phyloP scores from a whole-genome alignment of 2,113 vertebrate species.

The Toxotes jaculatrix region DNA sequence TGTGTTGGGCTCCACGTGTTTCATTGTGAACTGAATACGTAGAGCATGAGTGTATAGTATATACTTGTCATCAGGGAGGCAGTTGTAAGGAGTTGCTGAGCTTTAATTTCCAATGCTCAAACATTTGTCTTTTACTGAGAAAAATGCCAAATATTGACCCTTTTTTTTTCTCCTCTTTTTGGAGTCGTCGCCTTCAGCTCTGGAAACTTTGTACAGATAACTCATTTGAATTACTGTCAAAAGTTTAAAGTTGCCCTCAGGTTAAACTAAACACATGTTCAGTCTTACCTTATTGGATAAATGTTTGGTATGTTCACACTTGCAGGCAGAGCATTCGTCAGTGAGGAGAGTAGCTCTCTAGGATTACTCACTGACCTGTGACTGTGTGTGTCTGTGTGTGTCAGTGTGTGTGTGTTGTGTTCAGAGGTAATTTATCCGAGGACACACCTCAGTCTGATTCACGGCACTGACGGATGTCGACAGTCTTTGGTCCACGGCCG shows the following conservation, averaged over 20 bases:
- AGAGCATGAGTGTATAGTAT: not conserved
- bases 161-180: no score
- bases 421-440: slow-evolving; percentile 9
- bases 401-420: slow-evolving; percentile 7
- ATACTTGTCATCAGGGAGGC: not conserved
- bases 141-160: no score
- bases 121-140: not conserved
- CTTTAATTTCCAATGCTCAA: not conserved
- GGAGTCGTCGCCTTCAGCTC: no score
- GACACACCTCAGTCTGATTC: slow-evolving; percentile 32
- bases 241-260: not conserved
- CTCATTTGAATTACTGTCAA: not conserved
- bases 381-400: not conserved
- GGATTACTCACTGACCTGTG: slow-evolving; percentile 5
- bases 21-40: not conserved
- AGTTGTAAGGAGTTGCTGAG: no score
- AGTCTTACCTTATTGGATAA: not conserved
- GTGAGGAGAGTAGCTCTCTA: not conserved
- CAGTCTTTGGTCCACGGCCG: not conserved
- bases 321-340: slow-evolving; percentile 14
- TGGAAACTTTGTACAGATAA: no score
- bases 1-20: slow-evolving; percentile 4
- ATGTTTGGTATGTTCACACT: not conserved
- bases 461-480: not conserved
- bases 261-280: not conserved